Conservation (phyloP, 2,888 invertebrate species). For the Pterostichus niger region DNA sequence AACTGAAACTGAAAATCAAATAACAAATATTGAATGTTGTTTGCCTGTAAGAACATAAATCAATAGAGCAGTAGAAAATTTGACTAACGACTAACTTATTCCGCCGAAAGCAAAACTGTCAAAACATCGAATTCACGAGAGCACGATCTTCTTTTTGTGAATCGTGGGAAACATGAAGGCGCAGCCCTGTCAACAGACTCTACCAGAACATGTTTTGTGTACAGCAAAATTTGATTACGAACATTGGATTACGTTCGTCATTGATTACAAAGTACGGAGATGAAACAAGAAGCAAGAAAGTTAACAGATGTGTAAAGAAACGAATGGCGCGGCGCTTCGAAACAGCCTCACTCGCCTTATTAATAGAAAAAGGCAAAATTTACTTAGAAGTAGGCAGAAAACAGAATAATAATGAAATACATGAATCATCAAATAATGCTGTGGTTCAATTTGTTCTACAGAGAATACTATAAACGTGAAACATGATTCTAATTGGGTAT, state of each 20-base stretch:
- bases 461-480: too few relatives aligned
- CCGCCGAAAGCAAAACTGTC: conserved; percentile 5
- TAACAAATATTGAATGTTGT: neutral
- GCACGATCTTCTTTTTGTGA: conserved; percentile 35
- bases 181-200: conserved; percentile 8
- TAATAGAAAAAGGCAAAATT: conserved; percentile 13
- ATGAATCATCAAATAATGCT: too few relatives aligned
- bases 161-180: neutral
- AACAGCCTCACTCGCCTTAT: neutral
- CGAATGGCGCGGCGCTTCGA: neutral
- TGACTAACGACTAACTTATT: neutral
- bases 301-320: conserved; percentile 34
- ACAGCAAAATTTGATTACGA: conserved; percentile 29
- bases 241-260: conserved; percentile 45
- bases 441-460: too few relatives aligned
- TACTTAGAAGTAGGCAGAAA: too few relatives aligned
- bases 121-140: neutral
- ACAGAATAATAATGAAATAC: too few relatives aligned
- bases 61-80: neutral
- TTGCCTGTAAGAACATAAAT: too few relatives aligned
- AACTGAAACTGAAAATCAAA: neutral
- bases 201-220: conserved; percentile 44
- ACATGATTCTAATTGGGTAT: too few relatives aligned
- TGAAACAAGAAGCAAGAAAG: conserved; percentile 36
- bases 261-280: conserved; percentile 14